phyloP scores from a whole-genome alignment of 92 coral and sea anemone genomes.

The Porites cylindrica region DNA sequence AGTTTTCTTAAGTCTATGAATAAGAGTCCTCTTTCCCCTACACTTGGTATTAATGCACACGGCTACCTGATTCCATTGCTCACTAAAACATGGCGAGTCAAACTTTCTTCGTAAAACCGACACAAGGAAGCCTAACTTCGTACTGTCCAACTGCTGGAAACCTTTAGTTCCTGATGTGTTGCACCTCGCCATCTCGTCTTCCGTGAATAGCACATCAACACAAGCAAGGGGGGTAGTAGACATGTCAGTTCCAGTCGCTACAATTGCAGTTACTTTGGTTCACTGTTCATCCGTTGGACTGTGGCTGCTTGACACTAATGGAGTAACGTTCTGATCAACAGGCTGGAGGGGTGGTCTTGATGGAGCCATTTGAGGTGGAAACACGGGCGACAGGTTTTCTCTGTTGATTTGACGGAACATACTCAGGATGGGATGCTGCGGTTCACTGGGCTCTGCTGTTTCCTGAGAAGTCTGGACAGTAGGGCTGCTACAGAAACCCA shows the following conservation, averaged over 20 bases:
- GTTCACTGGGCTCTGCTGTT: constrained; percentile 3
- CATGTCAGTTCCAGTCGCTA: constrained; percentile 14
- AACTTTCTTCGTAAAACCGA: constrained; percentile 49
- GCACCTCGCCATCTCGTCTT: constrained; percentile 61
- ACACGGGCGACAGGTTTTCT: constrained; percentile 12
- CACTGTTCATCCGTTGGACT: constrained; percentile 50
- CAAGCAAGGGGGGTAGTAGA: constrained; percentile 39
- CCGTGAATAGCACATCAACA: constrained; percentile 60
- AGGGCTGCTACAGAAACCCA: constrained; percentile 10
- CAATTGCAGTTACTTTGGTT: constrained; percentile 23
- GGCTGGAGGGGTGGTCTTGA: constrained; percentile 13
- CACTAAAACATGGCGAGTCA: constrained; percentile 45
- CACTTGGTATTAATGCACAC: constrained; percentile 57
- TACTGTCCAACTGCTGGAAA: constrained; percentile 51
- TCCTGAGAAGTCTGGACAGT: not conserved
- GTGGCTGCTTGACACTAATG: not conserved
- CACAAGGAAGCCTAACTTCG: constrained; percentile 45
- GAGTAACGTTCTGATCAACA: constrained; percentile 12
- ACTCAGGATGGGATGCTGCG: not conserved
- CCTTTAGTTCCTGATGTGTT: constrained; percentile 62
- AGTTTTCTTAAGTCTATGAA: constrained; percentile 49
- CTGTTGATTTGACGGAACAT: not conserved
- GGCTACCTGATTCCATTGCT: constrained; percentile 49
- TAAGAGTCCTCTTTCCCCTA: constrained; percentile 66
- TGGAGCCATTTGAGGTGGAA: constrained; percentile 3